Evolutionary conservation across 30 jellyfish, hydroid and myxozoan species (phyloP).

Genomic region (Rhopilema esculentum): DNA sequence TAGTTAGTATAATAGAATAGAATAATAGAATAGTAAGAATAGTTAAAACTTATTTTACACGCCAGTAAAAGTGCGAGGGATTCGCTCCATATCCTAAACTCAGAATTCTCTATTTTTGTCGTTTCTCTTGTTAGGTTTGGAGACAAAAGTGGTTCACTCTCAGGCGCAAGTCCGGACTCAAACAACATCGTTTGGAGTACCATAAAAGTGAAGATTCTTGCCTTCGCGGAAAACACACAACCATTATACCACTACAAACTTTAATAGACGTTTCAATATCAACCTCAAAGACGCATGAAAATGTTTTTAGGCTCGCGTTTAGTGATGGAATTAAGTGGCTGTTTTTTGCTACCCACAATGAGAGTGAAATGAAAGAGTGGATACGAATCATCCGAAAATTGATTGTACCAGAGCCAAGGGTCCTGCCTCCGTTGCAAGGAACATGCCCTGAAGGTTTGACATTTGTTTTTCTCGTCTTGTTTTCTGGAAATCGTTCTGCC

Average conservation of each 20-base stretch:
- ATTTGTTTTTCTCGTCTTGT: neutral
- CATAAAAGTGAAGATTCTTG: slow-evolving; percentile 92
- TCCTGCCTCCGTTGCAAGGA: slow-evolving; percentile 39
- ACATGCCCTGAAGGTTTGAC: slow-evolving; percentile 56
- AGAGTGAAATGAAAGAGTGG: slow-evolving; percentile 87
- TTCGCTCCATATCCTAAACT: neutral
- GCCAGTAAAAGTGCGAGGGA: neutral
- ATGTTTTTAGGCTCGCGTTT: slow-evolving; percentile 71
- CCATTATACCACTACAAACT: slow-evolving; percentile 79
- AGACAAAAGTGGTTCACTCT: slow-evolving; percentile 89
- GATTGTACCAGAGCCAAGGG: slow-evolving; percentile 78
- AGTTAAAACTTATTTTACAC: neutral
- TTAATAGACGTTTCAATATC: slow-evolving; percentile 60
- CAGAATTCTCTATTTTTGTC: neutral
- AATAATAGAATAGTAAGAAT: too few relatives aligned
- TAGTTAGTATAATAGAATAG: too few relatives aligned
- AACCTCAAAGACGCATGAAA: slow-evolving; percentile 76
- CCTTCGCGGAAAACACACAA: slow-evolving; percentile 79
- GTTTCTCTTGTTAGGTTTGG: slow-evolving; percentile 86
- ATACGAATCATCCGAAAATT: slow-evolving; percentile 72
- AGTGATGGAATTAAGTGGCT: slow-evolving; percentile 75
- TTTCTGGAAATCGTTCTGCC: neutral
- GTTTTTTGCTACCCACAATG: slow-evolving; percentile 74
- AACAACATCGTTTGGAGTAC: slow-evolving; percentile 83
- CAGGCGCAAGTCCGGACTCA: slow-evolving; percentile 90